A percentile compares a stretch with the other conserved stretches of the same genome.
Conservation (phyloP, 2,113 vertebrate species). For the Syngnathus scovelli region DNA sequence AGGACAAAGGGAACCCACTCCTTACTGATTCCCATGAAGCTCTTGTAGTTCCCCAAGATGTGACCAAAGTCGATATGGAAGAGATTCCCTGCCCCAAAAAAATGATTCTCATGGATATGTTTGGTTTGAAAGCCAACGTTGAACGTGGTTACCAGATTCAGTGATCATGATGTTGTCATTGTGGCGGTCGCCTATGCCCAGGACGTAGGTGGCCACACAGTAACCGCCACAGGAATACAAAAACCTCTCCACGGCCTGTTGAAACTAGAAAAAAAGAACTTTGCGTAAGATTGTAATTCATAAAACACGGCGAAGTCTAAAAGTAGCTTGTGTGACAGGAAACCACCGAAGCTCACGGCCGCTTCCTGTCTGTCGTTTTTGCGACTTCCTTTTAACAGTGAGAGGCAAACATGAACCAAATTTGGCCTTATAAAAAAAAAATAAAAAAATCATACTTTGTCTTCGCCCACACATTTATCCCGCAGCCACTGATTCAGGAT, state of each 20-base stretch:
- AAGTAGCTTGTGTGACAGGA: constrained; percentile 3
- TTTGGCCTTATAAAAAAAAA: too few relatives aligned
- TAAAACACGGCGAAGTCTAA: background rate
- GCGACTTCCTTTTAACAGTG: background rate
- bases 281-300: background rate
- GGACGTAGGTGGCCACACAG: constrained; percentile 95
- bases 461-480: constrained; percentile 88
- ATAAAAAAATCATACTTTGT: constrained; percentile 74
- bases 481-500: constrained; percentile 93
- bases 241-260: constrained; percentile 91
- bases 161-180: constrained; percentile 99
- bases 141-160: constrained; percentile 77
- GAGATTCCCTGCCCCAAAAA: constrained; percentile 78
- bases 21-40: constrained; percentile 96
- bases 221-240: constrained; percentile 95
- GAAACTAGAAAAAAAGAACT: constrained; percentile 72
- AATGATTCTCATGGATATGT: background rate
- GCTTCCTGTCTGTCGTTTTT: constrained; percentile 4
- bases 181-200: constrained; percentile 97
- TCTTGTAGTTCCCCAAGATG: constrained; percentile 99
- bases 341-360: background rate
- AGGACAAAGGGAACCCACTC: constrained; percentile 97
- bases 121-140: background rate
- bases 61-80: constrained; percentile 99
- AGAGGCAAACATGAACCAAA: background rate